Base-by-base conservation (phyloP, 2,113 vertebrate species). In the Macheiramphus alcinus region DNA sequence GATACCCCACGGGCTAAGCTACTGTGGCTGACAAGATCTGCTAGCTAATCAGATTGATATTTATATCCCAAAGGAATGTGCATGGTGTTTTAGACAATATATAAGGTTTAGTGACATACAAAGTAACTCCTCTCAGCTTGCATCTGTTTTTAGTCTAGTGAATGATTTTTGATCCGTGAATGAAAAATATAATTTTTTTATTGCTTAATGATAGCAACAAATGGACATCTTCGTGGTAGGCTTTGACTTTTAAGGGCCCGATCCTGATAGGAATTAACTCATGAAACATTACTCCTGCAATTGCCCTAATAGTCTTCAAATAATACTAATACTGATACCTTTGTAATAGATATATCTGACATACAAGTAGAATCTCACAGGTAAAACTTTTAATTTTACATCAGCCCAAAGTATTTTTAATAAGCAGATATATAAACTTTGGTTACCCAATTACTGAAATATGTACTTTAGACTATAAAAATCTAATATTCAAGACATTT, bases 31-130 rank as follows among this genome's bases (percentile, higher is more conserved):
- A 94, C 87, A 94, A 97, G 90, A 95, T 50, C 61, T 98, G 91
- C 92, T 90, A 83, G 93, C 90, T 98, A 97, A 94, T 97, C 95
- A 96, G 80, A 59, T 81, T 88, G 96, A 75, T 97, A 97, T 96
- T 97, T 97, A 96, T 96, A 96, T 94, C 90, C 80, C 86, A 88
- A 80, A 89, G 90, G 93, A 97, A 96, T 93, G 89, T 55, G 62
- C 73, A 66, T 72, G 32, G 16, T 95, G 71, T 42, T 92, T 91
- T 82, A 94, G 85, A 96, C 92, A 96, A 96, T 97, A 76, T 88
- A 16, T 56, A 74, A 72, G 32, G 21, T 92, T 93, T 88, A 80
- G 62, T 81, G 72, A 32, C 62, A 36, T 55, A 42, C 16, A 27
- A 42, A 89, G 71, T 65, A 66, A 82, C 90, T 89, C n/a, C 17